Percentiles rank a stretch among this genome's conserved stretches.
phyloP scores from a whole-genome alignment of 2,113 vertebrate genomes.

The Gopherus flavomarginatus region DNA sequence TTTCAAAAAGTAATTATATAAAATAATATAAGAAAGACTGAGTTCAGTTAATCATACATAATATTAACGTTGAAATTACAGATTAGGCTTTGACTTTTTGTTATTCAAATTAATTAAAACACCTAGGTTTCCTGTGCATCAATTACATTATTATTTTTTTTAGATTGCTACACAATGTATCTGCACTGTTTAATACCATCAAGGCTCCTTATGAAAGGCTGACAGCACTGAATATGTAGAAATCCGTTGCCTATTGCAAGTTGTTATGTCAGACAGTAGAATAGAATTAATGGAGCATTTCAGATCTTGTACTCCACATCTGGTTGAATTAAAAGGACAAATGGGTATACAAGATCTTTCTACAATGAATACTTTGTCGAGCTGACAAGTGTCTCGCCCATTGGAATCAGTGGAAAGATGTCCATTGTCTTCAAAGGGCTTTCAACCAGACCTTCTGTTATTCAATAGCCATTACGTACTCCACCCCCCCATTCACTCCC shows the following conservation, averaged over 20 bases:
- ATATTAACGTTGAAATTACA: not conserved
- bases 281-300: not conserved
- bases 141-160: not conserved
- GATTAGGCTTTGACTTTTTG: not conserved
- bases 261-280: not conserved
- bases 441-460: not conserved
- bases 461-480: not conserved
- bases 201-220: not conserved
- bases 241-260: not conserved
- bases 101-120: slow-evolving; percentile 23
- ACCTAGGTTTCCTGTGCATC: not conserved
- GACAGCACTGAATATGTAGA: not conserved
- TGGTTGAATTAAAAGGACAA: not conserved
- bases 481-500: not conserved
- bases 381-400: not conserved
- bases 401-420: not conserved
- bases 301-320: not conserved
- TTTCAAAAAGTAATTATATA: not conserved
- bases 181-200: not conserved
- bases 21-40: not conserved
- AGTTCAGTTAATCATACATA: not conserved
- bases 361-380: not conserved
- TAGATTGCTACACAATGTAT: not conserved
- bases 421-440: not conserved
- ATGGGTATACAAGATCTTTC: not conserved